phyloP scores from a whole-genome alignment of 2,888 invertebrate genomes.

The Byasa hedistus region DNA sequence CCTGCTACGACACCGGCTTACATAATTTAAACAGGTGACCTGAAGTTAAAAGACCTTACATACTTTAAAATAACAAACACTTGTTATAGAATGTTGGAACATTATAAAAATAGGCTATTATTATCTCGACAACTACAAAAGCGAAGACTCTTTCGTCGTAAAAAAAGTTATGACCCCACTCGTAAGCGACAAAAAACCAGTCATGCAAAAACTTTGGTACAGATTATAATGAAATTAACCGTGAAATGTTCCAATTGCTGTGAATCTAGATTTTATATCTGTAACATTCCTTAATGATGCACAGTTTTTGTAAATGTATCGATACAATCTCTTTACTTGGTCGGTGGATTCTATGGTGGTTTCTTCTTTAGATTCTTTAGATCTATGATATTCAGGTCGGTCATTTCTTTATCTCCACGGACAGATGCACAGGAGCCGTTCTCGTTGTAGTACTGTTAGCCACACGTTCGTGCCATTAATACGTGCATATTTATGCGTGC shows the following conservation, averaged over 20 bases:
- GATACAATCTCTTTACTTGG: slow-evolving; percentile 34
- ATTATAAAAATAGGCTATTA: not conserved
- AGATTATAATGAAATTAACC: slow-evolving; percentile 50
- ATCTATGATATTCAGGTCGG: slow-evolving; percentile 46
- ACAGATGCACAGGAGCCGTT: slow-evolving; percentile 45
- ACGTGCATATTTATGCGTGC: slow-evolving; percentile 76
- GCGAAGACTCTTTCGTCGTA: slow-evolving; percentile 32
- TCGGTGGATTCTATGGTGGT: slow-evolving; percentile 22
- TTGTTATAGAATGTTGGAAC: slow-evolving; percentile 26
- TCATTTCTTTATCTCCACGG: slow-evolving; percentile 39
- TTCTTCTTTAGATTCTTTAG: slow-evolving; percentile 38
- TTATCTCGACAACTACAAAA: not conserved
- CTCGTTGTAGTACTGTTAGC: slow-evolving; percentile 71
- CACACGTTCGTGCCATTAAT: slow-evolving; percentile 69
- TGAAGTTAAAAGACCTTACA: not conserved
- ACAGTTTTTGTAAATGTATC: slow-evolving; percentile 34
- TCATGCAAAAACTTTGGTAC: slow-evolving; percentile 44
- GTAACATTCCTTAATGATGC: slow-evolving; percentile 24
- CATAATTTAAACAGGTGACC: too few relatives aligned
- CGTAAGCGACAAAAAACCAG: slow-evolving; percentile 45
- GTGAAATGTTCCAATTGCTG: slow-evolving; percentile 50
- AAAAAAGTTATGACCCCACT: slow-evolving; percentile 44
- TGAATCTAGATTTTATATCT: slow-evolving; percentile 29
- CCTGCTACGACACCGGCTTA: too few relatives aligned
- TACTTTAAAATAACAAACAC: not conserved